phyloP scores from a whole-genome alignment of 2,888 invertebrate genomes.

The Cephus pulcher region DNA sequence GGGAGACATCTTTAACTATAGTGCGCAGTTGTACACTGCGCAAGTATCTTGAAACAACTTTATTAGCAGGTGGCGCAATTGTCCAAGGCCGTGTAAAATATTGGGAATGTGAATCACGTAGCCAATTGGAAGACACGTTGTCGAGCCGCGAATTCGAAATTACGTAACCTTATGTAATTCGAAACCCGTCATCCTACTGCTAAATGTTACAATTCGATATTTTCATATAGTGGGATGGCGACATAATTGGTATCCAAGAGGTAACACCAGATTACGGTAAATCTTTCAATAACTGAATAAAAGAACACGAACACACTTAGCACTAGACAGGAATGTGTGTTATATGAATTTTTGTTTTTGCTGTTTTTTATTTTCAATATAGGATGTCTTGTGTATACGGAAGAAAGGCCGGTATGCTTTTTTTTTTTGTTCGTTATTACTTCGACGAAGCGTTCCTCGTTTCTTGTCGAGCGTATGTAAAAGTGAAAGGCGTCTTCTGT shows the following conservation, averaged over 20 bases:
- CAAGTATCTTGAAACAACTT: neutral
- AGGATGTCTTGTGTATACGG: neutral
- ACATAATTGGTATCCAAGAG: neutral
- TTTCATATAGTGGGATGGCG: neutral
- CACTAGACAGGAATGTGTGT: neutral
- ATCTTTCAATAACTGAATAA: neutral
- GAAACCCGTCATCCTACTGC: neutral
- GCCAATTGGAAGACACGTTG: slow-evolving; percentile 1
- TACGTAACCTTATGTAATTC: slow-evolving; percentile 29
- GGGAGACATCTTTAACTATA: neutral
- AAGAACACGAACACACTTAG: neutral
- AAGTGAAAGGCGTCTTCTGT: slow-evolving; percentile 32
- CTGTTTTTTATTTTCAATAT: neutral
- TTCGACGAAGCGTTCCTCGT: neutral
- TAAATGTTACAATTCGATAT: neutral
- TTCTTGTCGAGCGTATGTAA: slow-evolving; percentile 9
- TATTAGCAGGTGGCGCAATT: slow-evolving; percentile 20
- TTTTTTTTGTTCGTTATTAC: neutral
- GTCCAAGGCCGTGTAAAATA: slow-evolving; percentile 23
- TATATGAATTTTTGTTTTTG: neutral
- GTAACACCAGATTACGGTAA: neutral
- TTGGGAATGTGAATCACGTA: slow-evolving; percentile 5
- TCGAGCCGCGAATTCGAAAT: slow-evolving; percentile 11
- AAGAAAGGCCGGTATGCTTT: neutral
- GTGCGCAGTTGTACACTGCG: slow-evolving; percentile 9